Percentiles rank a stretch among this genome's conserved stretches.
Conservation (phyloP, 1,140 invertebrate genomes). For the Paralvinella palmiformis region DNA sequence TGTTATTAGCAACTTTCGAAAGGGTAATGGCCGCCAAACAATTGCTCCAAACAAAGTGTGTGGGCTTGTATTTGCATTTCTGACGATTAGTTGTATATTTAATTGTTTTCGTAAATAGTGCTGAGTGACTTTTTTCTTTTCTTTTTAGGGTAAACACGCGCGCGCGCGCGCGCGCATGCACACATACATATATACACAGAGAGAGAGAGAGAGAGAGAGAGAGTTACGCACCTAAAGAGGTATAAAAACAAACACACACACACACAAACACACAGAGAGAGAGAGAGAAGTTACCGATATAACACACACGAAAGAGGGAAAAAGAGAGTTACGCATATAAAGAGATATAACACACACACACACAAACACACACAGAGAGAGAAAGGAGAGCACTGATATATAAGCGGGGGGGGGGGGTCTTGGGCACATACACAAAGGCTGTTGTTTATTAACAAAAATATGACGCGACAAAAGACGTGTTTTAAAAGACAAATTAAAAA, state of each 20-base stretch:
- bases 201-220: conserved; percentile 3
- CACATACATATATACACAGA: background rate
- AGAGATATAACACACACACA: no score
- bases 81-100: background rate
- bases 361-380: background rate
- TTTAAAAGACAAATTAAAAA: no score
- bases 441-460: no score
- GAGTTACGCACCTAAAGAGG: background rate
- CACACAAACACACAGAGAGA: background rate
- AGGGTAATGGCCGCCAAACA: background rate
- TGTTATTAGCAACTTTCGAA: no score
- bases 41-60: background rate
- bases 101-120: background rate
- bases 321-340: no score
- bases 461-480: no score
- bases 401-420: background rate
- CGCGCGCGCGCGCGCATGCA: background rate
- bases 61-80: background rate
- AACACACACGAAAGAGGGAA: no score
- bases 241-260: background rate
- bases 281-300: background rate
- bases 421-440: background rate
- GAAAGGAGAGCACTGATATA: background rate
- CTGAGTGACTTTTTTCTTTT: background rate
- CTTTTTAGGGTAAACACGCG: no score